Evolutionary conservation across 2,113 vertebrate species (phyloP).

Genomic region (Argyrosomus japonicus): DNA sequence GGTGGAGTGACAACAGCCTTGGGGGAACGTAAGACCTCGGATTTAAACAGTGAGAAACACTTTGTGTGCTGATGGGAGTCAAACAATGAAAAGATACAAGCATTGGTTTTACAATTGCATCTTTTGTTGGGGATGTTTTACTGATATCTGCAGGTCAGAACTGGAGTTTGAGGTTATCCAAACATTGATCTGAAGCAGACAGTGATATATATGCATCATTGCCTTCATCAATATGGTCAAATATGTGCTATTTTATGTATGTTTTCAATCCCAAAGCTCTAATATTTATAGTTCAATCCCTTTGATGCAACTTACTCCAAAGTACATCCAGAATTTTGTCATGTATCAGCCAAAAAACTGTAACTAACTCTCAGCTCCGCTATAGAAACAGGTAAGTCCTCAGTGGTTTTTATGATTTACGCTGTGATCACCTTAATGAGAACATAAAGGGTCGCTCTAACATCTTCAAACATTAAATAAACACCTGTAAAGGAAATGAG

Average conservation of each 20-base stretch:
- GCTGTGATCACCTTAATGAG: neutral
- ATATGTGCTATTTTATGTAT: neutral
- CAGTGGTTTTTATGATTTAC: neutral
- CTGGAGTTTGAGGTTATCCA: neutral
- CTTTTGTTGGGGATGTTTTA: neutral
- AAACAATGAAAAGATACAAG: neutral
- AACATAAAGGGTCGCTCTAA: neutral
- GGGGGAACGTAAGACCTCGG: conserved; percentile 3
- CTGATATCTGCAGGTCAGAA: conserved; percentile 1
- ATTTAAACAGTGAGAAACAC: neutral
- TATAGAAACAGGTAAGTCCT: conserved; percentile 7
- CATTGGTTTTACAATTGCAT: neutral
- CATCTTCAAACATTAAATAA: conserved; percentile 5
- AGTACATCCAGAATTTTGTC: neutral
- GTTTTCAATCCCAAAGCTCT: neutral
- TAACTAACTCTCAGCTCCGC: neutral
- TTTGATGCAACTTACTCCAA: neutral
- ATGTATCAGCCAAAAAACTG: neutral
- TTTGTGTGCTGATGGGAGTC: neutral
- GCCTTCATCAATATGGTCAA: neutral
- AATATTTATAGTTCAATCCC: neutral
- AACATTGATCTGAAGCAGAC: neutral
- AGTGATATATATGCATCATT: neutral
- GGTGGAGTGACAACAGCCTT: conserved; percentile 34
- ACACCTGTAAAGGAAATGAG: neutral